A percentile compares a stretch with the other conserved stretches of the same genome.
Conservation (phyloP, 2,888 invertebrate genomes). For the Xestia sexstrigata region DNA sequence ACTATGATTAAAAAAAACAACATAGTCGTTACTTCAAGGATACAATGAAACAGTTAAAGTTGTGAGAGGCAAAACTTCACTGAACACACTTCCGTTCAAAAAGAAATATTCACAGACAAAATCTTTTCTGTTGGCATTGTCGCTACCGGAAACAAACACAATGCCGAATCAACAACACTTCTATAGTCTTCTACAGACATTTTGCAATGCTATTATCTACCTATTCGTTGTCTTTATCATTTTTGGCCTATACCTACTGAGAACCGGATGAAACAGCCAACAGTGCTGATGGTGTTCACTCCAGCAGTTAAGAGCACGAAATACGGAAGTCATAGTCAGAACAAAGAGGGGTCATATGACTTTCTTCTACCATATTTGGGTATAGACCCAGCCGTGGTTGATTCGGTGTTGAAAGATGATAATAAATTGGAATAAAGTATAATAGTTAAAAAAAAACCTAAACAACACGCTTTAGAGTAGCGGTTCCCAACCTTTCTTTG, state of each 20-base stretch:
- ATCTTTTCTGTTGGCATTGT: neutral
- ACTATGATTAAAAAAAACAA: too few species aligned
- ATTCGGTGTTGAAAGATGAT: too few species aligned
- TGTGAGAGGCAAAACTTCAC: neutral
- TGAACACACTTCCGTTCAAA: neutral
- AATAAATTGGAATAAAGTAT: too few species aligned
- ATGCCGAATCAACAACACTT: neutral
- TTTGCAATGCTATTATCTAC: neutral
- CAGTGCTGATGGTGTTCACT: neutral
- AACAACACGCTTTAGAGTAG: too few species aligned
- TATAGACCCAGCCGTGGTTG: too few species aligned
- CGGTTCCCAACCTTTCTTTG: too few species aligned
- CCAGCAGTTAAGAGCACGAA: neutral
- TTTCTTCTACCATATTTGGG: too few species aligned
- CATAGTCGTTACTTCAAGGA: conserved; percentile 6
- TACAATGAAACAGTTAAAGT: neutral
- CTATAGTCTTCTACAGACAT: neutral
- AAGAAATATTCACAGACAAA: neutral
- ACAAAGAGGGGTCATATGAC: neutral
- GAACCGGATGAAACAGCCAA: neutral
- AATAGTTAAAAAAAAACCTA: too few species aligned
- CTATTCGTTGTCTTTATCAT: neutral
- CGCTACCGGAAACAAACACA: conserved; percentile 8
- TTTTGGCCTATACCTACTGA: neutral
- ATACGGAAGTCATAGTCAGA: neutral